Evolutionary conservation across 2,888 invertebrate genomes (phyloP).

Genomic region (Strigamia maritima): DNA sequence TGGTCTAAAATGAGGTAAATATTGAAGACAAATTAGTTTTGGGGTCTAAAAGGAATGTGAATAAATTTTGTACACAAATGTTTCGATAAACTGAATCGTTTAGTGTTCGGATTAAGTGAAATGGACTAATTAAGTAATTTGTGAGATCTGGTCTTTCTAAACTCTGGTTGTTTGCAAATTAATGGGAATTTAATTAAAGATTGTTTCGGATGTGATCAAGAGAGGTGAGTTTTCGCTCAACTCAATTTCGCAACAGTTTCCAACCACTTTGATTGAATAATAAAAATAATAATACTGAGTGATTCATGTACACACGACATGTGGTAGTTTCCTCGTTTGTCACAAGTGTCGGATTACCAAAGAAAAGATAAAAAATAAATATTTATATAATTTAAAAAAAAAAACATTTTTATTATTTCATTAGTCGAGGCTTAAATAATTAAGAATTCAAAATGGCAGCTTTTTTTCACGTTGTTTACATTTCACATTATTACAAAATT

Average conservation of each 20-base stretch:
- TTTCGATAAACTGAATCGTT: neutral
- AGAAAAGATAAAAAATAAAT: neutral
- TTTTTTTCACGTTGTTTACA: too few species aligned
- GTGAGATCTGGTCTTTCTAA: constrained; percentile 18
- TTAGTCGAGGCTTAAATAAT: neutral
- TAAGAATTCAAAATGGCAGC: neutral
- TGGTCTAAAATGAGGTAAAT: too few species aligned
- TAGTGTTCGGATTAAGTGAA: constrained; percentile 10
- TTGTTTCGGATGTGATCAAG: constrained; percentile 19
- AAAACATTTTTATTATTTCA: too few species aligned
- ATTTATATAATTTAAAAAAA: too few species aligned
- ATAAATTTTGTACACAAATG: neutral
- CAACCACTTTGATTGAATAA: neutral
- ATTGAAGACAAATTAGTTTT: neutral
- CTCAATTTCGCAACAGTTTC: neutral
- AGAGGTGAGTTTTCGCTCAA: neutral
- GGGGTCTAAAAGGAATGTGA: neutral
- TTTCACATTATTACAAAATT: neutral
- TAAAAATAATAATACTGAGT: neutral
- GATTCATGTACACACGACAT: neutral
- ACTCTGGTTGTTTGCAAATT: constrained; percentile 17
- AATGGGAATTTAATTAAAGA: constrained; percentile 27
- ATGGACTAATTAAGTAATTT: constrained; percentile 17
- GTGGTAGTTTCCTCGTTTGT: neutral
- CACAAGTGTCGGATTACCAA: constrained; percentile 3